These are phyloP conservation scores for Bergia puertoricense DNA, from an alignment of 92 coral and sea anemone species.

Conservation along the genomic window DNA sequence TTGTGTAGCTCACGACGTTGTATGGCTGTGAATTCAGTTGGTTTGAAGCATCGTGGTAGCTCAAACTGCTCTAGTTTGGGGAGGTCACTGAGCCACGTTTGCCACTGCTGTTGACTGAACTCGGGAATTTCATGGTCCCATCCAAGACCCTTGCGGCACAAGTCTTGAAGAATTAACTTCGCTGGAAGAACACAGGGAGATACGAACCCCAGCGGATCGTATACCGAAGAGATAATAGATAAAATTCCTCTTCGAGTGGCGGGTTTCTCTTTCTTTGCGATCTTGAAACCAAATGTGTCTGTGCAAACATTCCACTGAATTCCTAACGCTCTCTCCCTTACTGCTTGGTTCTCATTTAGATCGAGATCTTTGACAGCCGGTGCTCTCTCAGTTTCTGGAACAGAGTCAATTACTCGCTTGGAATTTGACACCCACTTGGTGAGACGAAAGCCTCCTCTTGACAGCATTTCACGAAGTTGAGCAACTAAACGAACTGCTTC, in stretches of 20 bases:
- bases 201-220: no score
- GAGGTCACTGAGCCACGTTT: constrained; percentile 1
- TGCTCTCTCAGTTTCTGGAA: background rate
- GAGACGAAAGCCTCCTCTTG: background rate
- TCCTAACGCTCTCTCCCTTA: background rate
- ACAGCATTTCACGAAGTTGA: background rate
- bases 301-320: no score
- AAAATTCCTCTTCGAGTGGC: no score
- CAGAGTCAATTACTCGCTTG: background rate
- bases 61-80: background rate
- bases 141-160: background rate
- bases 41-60: background rate
- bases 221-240: no score
- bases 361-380: background rate
- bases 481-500: background rate
- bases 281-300: no score
- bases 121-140: constrained; percentile 38
- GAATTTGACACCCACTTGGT: background rate
- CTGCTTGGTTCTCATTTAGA: background rate
- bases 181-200: no score
- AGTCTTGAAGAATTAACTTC: no score
- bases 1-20: background rate
- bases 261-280: no score
- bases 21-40: background rate
- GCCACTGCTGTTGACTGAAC: constrained; percentile 13